Base-by-base conservation (phyloP, 2,888 invertebrate genomes). In the Macrosoma leucophasiata region DNA sequence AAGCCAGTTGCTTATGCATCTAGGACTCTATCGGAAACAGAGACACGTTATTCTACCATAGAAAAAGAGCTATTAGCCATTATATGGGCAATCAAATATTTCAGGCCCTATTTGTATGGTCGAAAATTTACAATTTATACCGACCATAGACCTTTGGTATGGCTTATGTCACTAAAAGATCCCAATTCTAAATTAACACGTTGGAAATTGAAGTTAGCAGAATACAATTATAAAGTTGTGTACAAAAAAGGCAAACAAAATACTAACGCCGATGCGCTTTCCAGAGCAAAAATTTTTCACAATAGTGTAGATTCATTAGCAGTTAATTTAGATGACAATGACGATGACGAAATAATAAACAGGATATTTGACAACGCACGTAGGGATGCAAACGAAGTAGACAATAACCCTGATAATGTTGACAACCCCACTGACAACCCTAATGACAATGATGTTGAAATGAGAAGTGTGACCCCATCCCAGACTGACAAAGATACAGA, bases 71-170 rank as follows among this genome's bases (percentile, higher is more conserved):
- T 68, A 3, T 34, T 62, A 18, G 55, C 55, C 0, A 60, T 68
- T 7, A 50, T 67, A 1, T 67, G 58, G 61, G 58, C 61, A 0
- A 39, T 54, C 3, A 63, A 67, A 40, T 55, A 55, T 18, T 60
- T 70, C 7, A 36, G 64, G 25, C 64, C 63, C 3, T 67, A 65
- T 14, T 13, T 72, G 4, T 68, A 63, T 13, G 65, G 64, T 3
- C 46, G 43, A 14, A 48, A 54, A 32, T 72, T 76, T 18, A 53
- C 36, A 0, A 65, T 75, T 0, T 52, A 61, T 2, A 73, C 67
- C 0, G 73, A 76, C 30, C 72, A 74, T 35, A 48, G 57, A 30
- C 64, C 65, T 1, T 30, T 72, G 2, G 48, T 43, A 3, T 72
- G 64, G 60, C 29, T 72, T 0, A 57, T 66, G 48, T 54, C 43